A percentile compares a stretch with the other conserved stretches of the same genome.
These are phyloP conservation scores for Eumaeus atala DNA, from an alignment of 1,140 invertebrate genomes.

Conservation along the genomic window DNA sequence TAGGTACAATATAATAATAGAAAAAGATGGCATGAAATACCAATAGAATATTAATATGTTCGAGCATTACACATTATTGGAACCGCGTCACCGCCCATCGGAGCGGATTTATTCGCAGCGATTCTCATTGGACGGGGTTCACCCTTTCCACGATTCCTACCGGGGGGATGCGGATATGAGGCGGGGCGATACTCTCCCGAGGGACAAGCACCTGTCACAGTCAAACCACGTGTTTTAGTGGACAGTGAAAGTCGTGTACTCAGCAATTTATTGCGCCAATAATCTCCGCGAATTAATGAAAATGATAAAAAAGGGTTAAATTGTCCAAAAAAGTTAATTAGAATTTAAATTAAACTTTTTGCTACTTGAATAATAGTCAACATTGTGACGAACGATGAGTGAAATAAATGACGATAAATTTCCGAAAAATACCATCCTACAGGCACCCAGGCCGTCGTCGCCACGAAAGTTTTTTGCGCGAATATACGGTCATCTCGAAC, in stretches of 20 bases:
- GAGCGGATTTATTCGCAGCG: conserved; percentile 28
- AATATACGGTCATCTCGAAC: conserved; percentile 78
- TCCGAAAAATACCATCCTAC: conserved; percentile 35
- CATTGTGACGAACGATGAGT: conserved; percentile 29
- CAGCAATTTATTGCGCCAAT: too few relatives aligned
- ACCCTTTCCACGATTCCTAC: conserved; percentile 36
- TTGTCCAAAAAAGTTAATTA: too few relatives aligned
- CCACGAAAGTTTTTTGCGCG: conserved; percentile 80
- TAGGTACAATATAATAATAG: too few relatives aligned
- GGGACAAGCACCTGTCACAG: conserved; percentile 45
- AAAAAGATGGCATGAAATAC: background rate
- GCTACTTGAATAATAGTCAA: background rate
- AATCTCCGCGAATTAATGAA: too few relatives aligned
- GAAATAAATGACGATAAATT: conserved; percentile 26
- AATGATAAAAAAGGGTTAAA: too few relatives aligned
- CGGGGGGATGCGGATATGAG: conserved; percentile 33
- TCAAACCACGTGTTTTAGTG: conserved; percentile 48
- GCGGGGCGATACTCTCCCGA: conserved; percentile 35
- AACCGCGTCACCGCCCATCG: conserved; percentile 35
- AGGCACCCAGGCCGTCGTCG: conserved; percentile 74
- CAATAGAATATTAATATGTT: conserved; percentile 14
- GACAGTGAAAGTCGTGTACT: conserved; percentile 40
- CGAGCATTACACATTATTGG: background rate
- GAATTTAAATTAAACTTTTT: too few relatives aligned
- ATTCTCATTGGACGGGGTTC: conserved; percentile 38